Percentiles rank a stretch among this genome's conserved stretches.
Evolutionary conservation across 2,888 invertebrate species (phyloP).

Genomic region (Cyclophora albipunctata): DNA sequence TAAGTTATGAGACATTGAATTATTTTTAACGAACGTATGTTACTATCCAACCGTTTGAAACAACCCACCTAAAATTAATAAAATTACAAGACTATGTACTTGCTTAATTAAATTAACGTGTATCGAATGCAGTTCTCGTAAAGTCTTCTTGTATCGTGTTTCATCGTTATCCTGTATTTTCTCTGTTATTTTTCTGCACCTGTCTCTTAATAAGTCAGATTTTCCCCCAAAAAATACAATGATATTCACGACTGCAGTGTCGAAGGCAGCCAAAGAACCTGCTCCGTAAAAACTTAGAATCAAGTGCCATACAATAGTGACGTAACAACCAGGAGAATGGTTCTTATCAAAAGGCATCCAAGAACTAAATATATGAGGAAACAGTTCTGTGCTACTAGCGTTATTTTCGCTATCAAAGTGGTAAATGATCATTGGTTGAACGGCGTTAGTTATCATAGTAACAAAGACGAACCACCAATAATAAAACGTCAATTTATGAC

Average conservation of each 20-base stretch:
- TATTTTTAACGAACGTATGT: too few species aligned
- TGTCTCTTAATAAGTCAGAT: conserved; percentile 45
- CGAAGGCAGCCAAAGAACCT: conserved; percentile 44
- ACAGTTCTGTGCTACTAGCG: conserved; percentile 42
- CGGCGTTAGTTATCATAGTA: conserved; percentile 38
- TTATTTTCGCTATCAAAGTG: conserved; percentile 10
- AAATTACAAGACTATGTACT: conserved; percentile 23
- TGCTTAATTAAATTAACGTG: conserved; percentile 49
- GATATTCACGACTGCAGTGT: conserved; percentile 41
- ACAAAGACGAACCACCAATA: conserved; percentile 54
- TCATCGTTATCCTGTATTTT: conserved; percentile 25
- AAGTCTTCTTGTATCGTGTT: conserved; percentile 12
- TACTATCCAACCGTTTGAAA: too few species aligned
- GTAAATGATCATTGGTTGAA: conserved; percentile 41
- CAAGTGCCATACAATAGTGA: conserved; percentile 46
- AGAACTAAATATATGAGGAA: conserved; percentile 59
- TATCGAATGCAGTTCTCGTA: conserved; percentile 40
- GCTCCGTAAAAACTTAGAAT: conserved; percentile 42
- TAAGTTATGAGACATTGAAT: too few species aligned
- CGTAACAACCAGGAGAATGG: conserved; percentile 47
- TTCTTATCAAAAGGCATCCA: conserved; percentile 61
- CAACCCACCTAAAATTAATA: too few species aligned
- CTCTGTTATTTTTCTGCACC: conserved; percentile 39
- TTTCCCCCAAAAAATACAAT: conserved; percentile 61
- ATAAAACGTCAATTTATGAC: conserved; percentile 42